phyloP scores from a whole-genome alignment of 2,113 vertebrate genomes.

The Willisornis vidua region DNA sequence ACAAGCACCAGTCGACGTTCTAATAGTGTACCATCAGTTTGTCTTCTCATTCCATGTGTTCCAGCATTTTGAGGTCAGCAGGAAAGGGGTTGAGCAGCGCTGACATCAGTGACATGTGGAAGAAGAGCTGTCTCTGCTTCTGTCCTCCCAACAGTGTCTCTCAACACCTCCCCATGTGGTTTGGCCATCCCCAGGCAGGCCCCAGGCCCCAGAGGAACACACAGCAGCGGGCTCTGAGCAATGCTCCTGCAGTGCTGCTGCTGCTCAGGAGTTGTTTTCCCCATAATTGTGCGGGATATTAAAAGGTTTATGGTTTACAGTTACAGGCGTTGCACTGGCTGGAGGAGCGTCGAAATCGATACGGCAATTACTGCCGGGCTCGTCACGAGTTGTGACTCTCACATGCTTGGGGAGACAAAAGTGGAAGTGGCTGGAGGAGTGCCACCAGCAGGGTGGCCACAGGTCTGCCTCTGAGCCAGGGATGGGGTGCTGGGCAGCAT shows the following conservation, averaged over 20 bases:
- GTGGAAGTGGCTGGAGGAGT: slow-evolving; percentile 32
- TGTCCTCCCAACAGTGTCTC: neutral
- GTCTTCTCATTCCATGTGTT: fast-evolving
- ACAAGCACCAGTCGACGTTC: fast-evolving
- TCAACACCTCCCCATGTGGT: fast-evolving
- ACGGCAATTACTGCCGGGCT: neutral
- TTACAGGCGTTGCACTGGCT: neutral
- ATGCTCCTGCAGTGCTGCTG: neutral
- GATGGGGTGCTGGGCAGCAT: neutral
- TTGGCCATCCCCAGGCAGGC: neutral
- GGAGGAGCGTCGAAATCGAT: neutral
- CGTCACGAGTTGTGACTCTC: slow-evolving; percentile 1
- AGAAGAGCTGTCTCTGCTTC: neutral
- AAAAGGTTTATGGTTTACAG: slow-evolving; percentile 29
- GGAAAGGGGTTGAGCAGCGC: neutral
- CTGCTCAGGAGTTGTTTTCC: neutral
- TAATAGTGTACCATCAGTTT: neutral
- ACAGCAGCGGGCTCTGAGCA: fast-evolving
- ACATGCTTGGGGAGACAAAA: slow-evolving; percentile 19
- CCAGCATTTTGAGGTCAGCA: neutral
- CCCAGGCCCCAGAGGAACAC: neutral
- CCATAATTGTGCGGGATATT: neutral
- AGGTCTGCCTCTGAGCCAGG: neutral
- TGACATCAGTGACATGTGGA: fast-evolving
- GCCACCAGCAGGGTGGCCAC: neutral